A percentile compares a stretch with the other conserved stretches of the same genome.
Evolutionary conservation across 2,888 invertebrate species (phyloP).

Genomic region (Lissonota sp.): DNA sequence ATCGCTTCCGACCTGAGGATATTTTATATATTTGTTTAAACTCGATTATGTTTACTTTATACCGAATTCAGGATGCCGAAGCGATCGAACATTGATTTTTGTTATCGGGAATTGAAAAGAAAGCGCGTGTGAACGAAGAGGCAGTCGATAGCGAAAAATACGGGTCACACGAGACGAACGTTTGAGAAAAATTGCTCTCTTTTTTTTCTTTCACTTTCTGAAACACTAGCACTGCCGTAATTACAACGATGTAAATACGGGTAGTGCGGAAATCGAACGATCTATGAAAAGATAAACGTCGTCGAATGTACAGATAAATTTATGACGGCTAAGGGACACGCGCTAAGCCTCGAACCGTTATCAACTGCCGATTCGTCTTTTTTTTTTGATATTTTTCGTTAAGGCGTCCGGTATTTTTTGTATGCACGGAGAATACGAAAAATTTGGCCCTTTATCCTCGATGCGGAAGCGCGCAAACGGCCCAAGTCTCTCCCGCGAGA

Average conservation of each 20-base stretch:
- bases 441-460: constrained; percentile 34
- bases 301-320: constrained; percentile 53
- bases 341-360: constrained; percentile 21
- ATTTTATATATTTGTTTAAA: constrained; percentile 47
- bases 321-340: neutral
- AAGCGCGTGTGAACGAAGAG: constrained; percentile 23
- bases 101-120: constrained; percentile 12
- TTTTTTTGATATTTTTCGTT: constrained; percentile 9
- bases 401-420: constrained; percentile 14
- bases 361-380: constrained; percentile 44
- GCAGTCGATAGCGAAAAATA: constrained; percentile 34
- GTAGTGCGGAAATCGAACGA: constrained; percentile 9
- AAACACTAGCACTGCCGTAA: constrained; percentile 24
- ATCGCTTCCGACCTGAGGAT: constrained; percentile 67
- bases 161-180: constrained; percentile 17
- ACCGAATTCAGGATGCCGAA: constrained; percentile 24
- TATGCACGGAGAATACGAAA: constrained; percentile 28
- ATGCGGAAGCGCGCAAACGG: constrained; percentile 26
- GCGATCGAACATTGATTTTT: constrained; percentile 11
- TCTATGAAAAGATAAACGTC: constrained; percentile 7
- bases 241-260: constrained; percentile 51
- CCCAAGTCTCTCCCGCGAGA: constrained; percentile 45
- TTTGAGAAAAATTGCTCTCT: neutral
- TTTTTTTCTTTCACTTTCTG: neutral
- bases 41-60: constrained; percentile 45